phyloP scores from a whole-genome alignment of 2,797 vertebrate species.

The Melanogrammus aeglefinus region DNA sequence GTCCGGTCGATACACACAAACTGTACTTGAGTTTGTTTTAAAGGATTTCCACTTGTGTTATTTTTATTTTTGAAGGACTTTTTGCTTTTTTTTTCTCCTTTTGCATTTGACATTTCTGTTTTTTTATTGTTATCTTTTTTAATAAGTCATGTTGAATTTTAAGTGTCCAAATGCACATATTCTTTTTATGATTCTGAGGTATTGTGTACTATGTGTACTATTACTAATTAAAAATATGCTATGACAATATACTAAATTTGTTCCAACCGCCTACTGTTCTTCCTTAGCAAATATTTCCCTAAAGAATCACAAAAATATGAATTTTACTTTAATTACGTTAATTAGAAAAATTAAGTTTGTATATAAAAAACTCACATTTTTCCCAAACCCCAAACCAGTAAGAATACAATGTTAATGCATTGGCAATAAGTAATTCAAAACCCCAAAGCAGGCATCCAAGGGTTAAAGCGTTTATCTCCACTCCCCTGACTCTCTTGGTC shows the following conservation, averaged over 20 bases:
- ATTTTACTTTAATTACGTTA: no score
- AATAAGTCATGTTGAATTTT: conserved; percentile 57
- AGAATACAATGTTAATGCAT: not conserved
- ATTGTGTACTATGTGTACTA: conserved; percentile 7
- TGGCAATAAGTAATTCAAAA: not conserved
- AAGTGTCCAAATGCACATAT: conserved; percentile 45
- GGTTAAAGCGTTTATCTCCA: not conserved
- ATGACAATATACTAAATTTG: not conserved
- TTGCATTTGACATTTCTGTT: conserved; percentile 44
- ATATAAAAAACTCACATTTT: not conserved
- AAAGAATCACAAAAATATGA: no score
- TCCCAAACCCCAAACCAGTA: not conserved
- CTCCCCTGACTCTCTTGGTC: not conserved
- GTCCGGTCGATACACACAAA: conserved; percentile 28
- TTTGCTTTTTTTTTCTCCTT: conserved; percentile 30
- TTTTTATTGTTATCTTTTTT: conserved; percentile 37
- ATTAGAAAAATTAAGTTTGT: no score
- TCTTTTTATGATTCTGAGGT: conserved; percentile 45
- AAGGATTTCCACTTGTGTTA: conserved; percentile 19
- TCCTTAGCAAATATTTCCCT: not conserved
- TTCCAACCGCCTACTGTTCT: not conserved
- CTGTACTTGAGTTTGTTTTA: conserved; percentile 19
- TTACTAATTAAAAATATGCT: conserved; percentile 3
- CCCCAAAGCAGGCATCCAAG: not conserved
- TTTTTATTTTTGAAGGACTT: not conserved